These are phyloP conservation scores for Penelope pileata DNA, from an alignment of 2,113 vertebrate species.

Conservation along the genomic window DNA sequence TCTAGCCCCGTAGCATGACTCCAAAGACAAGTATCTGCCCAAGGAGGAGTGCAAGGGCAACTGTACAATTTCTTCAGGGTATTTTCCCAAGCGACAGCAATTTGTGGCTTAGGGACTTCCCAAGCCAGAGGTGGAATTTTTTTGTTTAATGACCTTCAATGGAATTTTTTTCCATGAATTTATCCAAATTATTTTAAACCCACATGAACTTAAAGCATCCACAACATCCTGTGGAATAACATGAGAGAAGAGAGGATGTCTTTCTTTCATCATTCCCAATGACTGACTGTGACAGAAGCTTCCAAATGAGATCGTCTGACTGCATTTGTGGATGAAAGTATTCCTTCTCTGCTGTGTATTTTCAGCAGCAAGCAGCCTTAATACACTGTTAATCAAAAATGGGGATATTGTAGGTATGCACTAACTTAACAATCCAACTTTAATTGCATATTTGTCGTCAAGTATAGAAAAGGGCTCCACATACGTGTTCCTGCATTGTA, in stretches of 20 bases:
- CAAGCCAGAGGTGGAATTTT: background rate
- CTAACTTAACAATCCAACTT: conserved; percentile 67
- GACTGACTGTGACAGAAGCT: conserved; percentile 23
- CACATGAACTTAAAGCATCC: background rate
- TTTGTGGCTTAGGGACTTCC: conserved; percentile 3
- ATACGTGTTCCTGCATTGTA: background rate
- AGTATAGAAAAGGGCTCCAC: conserved; percentile 33
- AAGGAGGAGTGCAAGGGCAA: background rate
- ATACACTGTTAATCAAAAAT: conserved; percentile 65
- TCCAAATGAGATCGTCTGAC: conserved; percentile 19
- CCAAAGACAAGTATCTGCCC: background rate
- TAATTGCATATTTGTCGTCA: conserved; percentile 54
- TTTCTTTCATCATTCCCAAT: conserved; percentile 20
- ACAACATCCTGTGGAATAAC: conserved; percentile 44
- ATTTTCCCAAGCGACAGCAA: background rate
- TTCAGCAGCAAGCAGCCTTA: conserved; percentile 63
- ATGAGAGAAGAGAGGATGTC: conserved; percentile 10
- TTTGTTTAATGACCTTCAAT: background rate
- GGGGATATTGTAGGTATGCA: conserved; percentile 65
- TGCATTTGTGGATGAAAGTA: conserved; percentile 49
- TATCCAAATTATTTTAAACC: background rate
- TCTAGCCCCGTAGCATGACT: background rate
- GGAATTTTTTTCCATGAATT: conserved; percentile 23
- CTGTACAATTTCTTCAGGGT: background rate
- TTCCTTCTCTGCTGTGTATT: conserved; percentile 52